Percentiles rank a stretch among this genome's conserved stretches.
These are phyloP conservation scores for Eustalomyia histrio DNA, from an alignment of 2,888 invertebrate genomes.

Conservation along the genomic window DNA sequence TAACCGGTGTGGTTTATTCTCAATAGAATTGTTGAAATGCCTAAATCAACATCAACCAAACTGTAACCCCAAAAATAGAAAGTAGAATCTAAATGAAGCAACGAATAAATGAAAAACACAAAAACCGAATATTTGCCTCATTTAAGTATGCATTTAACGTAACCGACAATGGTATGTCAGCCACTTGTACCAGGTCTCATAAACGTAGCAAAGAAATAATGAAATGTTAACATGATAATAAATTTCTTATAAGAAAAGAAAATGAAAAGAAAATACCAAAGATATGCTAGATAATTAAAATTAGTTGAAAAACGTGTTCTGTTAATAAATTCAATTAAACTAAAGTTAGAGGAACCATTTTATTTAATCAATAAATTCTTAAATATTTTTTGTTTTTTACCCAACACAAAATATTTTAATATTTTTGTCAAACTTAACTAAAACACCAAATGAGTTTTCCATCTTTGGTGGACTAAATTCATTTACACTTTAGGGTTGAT, in stretches of 20 bases:
- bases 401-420: too few species aligned
- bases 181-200: background rate
- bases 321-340: background rate
- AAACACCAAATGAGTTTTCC: too few species aligned
- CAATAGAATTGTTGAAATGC: background rate
- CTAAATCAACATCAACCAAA: background rate
- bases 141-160: slow-evolving; percentile 15
- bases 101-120: background rate
- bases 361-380: background rate
- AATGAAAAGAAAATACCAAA: background rate
- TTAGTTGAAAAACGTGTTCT: slow-evolving; percentile 8
- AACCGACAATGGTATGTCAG: background rate
- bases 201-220: slow-evolving; percentile 1
- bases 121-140: background rate
- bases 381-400: background rate
- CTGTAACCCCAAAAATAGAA: slow-evolving; percentile 5
- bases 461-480: too few species aligned
- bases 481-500: too few species aligned
- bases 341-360: background rate
- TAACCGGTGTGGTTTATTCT: background rate
- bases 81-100: background rate
- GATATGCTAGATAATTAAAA: slow-evolving; percentile 12
- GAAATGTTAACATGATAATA: slow-evolving; percentile 4
- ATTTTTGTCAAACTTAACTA: too few species aligned
- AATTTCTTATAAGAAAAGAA: background rate